Evolutionary conservation across 2,113 vertebrate genomes (phyloP), one percentile per base, ranked within the genome.

Genomic region (Pachyramphus minor): DNA sequence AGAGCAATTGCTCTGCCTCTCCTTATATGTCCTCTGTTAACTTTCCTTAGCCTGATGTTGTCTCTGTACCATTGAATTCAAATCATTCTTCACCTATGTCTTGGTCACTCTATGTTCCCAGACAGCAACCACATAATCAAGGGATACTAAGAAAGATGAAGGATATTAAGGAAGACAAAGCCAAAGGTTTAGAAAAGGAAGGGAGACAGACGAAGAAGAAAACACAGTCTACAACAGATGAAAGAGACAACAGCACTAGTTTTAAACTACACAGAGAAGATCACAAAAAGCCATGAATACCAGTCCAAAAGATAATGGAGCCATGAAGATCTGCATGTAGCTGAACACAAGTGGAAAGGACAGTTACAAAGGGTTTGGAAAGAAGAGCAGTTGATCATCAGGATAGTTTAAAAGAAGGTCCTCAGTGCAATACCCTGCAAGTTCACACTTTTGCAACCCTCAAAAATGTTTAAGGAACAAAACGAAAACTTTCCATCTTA

Each of bases 11-110:
- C 30, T 84, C 44, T 76, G 49, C 35, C 37, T 60, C 60, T 82
- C 41, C 31, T 80, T 56, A 35, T 6, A 5, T 0, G 0, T 69
- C 20, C 16, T 71, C 45, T 53, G 21, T 27, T 35, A 60, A 47
- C 47, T 73, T 80, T 56, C 23, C 59, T 66, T 44, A 89, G 31
- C 8, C n/a, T 52, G 33, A 56, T 28, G 24, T 22, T 89, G 50
- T 8, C 22, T 58, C 45, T 41, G 9, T 60, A 89, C 19, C 15
- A 8, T 12, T 62, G 59, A 84, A 72, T 64, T 72, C 21, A 60
- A 60, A 50, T 39, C 3, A 15, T 18, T n/a, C 49, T 86, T 64
- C 14, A 10, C 49, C 27, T 60, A 13, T 4, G 12, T 30, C 23
- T 79, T 72, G 12, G 25, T 73, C 59, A 47, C 3, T 39, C 59